Percentiles rank a stretch among this genome's conserved stretches.
These are phyloP conservation scores for Nasalis larvatus DNA, from an alignment of 2,113 vertebrate species.

Conservation along the genomic window DNA sequence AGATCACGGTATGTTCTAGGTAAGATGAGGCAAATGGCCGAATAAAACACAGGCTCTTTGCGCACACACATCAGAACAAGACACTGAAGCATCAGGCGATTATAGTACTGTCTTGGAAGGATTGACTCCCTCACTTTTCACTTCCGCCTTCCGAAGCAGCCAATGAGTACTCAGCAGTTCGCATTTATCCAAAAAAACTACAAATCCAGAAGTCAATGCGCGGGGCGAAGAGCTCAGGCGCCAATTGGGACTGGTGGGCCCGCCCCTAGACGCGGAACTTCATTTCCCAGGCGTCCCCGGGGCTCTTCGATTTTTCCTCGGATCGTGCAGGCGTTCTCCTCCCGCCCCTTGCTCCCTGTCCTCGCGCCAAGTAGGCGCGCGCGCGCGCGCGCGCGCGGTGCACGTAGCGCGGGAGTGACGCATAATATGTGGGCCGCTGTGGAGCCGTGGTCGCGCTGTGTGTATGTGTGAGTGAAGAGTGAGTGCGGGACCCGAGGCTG, in stretches of 20 bases:
- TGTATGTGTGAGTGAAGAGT: conserved; percentile 72
- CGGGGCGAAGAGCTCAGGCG: not conserved
- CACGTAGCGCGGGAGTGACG: conserved; percentile 79
- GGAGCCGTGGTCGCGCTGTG: conserved; percentile 82
- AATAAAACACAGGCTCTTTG: not conserved
- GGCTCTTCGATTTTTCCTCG: not conserved
- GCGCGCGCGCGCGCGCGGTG: conserved; percentile 55
- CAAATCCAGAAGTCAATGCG: conserved; percentile 11
- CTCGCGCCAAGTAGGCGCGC: conserved; percentile 33
- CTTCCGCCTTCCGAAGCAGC: conserved; percentile 34
- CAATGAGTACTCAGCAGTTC: not conserved
- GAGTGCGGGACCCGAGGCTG: conserved; percentile 70
- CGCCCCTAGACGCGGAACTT: conserved; percentile 32
- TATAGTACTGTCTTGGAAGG: not conserved
- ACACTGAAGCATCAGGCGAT: not conserved
- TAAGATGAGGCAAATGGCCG: not conserved
- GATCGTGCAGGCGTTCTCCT: not conserved
- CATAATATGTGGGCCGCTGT: conserved; percentile 82
- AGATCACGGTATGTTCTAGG: not conserved
- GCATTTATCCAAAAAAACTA: conserved; percentile 37
- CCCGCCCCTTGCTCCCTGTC: not conserved
- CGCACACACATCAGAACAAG: not conserved
- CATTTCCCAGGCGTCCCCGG: conserved; percentile 61
- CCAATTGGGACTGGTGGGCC: not conserved
- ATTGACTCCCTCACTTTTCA: not conserved